These are phyloP conservation scores for Anser cygnoides DNA, from an alignment of 2,113 vertebrate species.

Conservation along the genomic window DNA sequence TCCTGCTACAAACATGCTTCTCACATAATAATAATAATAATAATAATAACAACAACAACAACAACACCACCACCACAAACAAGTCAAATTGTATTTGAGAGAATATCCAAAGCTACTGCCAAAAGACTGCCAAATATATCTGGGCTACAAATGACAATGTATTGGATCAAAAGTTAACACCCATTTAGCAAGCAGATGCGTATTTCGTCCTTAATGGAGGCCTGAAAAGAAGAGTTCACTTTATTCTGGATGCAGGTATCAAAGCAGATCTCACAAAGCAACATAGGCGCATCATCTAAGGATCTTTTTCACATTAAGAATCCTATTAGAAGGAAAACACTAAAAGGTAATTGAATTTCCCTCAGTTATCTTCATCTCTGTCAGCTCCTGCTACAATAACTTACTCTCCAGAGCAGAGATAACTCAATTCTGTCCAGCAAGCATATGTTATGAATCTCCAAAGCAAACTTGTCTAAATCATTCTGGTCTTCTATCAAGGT, in stretches of 20 bases:
- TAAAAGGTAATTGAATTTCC: conserved; percentile 99
- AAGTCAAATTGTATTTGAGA: background rate
- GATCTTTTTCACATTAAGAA: conserved; percentile 99
- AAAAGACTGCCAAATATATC: conserved; percentile 1
- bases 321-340: conserved; percentile 99
- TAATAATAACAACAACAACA: background rate
- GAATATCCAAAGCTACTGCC: background rate
- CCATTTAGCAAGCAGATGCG: conserved; percentile 78
- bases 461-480: conserved; percentile 95
- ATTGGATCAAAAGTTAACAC: conserved; percentile 80
- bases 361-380: conserved; percentile 99
- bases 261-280: conserved; percentile 77
- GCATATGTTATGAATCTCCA: conserved; percentile 95
- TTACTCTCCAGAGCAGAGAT: conserved; percentile 95
- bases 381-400: conserved; percentile 98
- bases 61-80: background rate
- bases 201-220: conserved; percentile 87
- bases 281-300: conserved; percentile 84
- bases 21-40: background rate
- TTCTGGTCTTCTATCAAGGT: conserved; percentile 87
- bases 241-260: conserved; percentile 77
- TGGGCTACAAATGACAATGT: conserved; percentile 30
- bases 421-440: conserved; percentile 96
- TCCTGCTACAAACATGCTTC: background rate
- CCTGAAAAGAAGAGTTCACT: conserved; percentile 81